Percentiles rank a stretch among this genome's conserved stretches.
Conservation (phyloP, 2,888 invertebrate species). For the Fissipunctia ypsillon region DNA sequence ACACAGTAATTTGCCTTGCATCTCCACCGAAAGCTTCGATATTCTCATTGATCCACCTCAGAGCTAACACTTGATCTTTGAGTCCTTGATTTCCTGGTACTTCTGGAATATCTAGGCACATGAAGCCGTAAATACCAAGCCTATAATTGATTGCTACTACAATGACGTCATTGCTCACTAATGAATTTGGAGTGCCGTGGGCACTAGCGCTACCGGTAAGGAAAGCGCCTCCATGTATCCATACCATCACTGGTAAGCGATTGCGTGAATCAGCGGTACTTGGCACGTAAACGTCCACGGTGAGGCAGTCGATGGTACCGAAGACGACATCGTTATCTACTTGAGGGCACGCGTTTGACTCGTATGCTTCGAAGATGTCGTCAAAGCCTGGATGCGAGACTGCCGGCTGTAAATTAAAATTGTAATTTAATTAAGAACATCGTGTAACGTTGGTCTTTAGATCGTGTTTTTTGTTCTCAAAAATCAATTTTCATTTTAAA, state of each 20-base stretch:
- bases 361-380: slow-evolving; percentile 62
- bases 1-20: slow-evolving; percentile 60
- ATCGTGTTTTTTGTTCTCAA: no score
- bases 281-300: slow-evolving; percentile 65
- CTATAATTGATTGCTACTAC: slow-evolving; percentile 55
- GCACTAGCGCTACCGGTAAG: slow-evolving; percentile 8
- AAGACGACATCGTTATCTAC: neutral
- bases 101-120: slow-evolving; percentile 64
- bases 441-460: no score
- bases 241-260: slow-evolving; percentile 54
- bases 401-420: slow-evolving; percentile 55
- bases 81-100: slow-evolving; percentile 75
- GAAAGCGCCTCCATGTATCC: slow-evolving; percentile 54
- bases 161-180: slow-evolving; percentile 52
- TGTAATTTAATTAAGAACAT: neutral
- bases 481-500: neutral
- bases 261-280: slow-evolving; percentile 45
- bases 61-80: slow-evolving; percentile 71
- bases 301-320: slow-evolving; percentile 65
- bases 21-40: slow-evolving; percentile 73
- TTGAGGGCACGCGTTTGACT: slow-evolving; percentile 64
- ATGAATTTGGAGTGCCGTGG: slow-evolving; percentile 1
- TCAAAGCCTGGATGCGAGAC: slow-evolving; percentile 59
- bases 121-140: slow-evolving; percentile 69
- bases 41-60: slow-evolving; percentile 74